Conservation (phyloP, 2,888 invertebrate genomes). For the Hoplodrina ambigua region DNA sequence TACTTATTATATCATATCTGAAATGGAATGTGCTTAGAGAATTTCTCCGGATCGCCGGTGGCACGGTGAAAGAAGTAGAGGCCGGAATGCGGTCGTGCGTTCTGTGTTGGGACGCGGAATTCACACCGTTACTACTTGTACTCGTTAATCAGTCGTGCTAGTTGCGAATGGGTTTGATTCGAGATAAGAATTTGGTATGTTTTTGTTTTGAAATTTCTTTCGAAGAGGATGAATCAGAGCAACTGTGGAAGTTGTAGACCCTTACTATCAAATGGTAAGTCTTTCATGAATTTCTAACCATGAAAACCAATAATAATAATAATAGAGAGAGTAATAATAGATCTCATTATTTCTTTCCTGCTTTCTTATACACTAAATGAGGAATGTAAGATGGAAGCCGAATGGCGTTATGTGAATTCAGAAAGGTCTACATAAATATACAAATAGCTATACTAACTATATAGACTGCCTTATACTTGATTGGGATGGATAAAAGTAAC, state of each 20-base stretch:
- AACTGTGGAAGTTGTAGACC: background rate
- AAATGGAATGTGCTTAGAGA: conserved; percentile 75
- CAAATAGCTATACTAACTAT: background rate
- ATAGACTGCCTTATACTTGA: background rate
- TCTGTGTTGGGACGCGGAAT: conserved; percentile 66
- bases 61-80: conserved; percentile 72
- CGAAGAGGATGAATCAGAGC: background rate
- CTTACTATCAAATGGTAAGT: background rate
- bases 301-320: no score
- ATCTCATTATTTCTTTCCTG: background rate
- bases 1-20: conserved; percentile 73
- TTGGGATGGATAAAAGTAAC: background rate
- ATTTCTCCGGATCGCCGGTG: conserved; percentile 71
- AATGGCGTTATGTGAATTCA: background rate
- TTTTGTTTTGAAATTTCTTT: background rate
- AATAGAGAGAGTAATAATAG: no score
- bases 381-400: background rate
- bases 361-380: background rate
- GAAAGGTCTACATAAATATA: background rate
- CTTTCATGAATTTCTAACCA: background rate
- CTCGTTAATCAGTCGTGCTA: conserved; percentile 60
- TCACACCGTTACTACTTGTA: conserved; percentile 64
- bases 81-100: conserved; percentile 75
- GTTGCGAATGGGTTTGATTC: conserved; percentile 53
- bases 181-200: conserved; percentile 42